Evolutionary conservation across 2,888 invertebrate genomes (phyloP).

Genomic region (Parascotia fuliginaria): DNA sequence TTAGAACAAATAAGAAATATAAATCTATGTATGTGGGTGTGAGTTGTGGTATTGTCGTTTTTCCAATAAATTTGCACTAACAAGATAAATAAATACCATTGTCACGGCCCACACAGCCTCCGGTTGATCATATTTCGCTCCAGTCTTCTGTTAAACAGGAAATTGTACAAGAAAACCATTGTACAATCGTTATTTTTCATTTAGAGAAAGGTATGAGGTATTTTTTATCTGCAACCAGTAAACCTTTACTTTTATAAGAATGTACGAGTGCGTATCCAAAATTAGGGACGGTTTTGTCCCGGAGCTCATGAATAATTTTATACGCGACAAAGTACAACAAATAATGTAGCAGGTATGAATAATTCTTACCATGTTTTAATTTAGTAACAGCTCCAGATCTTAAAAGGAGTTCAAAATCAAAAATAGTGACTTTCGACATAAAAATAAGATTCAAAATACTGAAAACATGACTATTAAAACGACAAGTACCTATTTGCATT

Average conservation of each 20-base stretch:
- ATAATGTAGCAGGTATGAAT: slow-evolving; percentile 7
- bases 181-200: slow-evolving; percentile 32
- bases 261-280: slow-evolving; percentile 1
- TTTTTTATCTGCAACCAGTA: slow-evolving; percentile 14
- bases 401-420: too few species aligned
- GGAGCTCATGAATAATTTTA: slow-evolving; percentile 1
- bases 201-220: slow-evolving; percentile 16
- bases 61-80: slow-evolving; percentile 74
- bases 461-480: too few species aligned
- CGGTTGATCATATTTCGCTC: slow-evolving; percentile 67
- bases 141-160: slow-evolving; percentile 58
- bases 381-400: too few species aligned
- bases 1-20: too few species aligned
- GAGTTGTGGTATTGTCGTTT: slow-evolving; percentile 57
- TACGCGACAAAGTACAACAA: background rate
- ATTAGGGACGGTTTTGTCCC: background rate
- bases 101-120: slow-evolving; percentile 43
- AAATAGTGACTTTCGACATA: too few species aligned
- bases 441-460: too few species aligned
- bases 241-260: slow-evolving; percentile 8
- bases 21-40: slow-evolving; percentile 42
- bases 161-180: slow-evolving; percentile 47
- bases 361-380: too few species aligned
- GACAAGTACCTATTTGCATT: too few species aligned
- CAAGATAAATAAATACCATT: slow-evolving; percentile 70